Percentiles rank a stretch among this genome's conserved stretches.
phyloP scores from a whole-genome alignment of 2,113 vertebrate species.

The Corythornis madagascariensis region DNA sequence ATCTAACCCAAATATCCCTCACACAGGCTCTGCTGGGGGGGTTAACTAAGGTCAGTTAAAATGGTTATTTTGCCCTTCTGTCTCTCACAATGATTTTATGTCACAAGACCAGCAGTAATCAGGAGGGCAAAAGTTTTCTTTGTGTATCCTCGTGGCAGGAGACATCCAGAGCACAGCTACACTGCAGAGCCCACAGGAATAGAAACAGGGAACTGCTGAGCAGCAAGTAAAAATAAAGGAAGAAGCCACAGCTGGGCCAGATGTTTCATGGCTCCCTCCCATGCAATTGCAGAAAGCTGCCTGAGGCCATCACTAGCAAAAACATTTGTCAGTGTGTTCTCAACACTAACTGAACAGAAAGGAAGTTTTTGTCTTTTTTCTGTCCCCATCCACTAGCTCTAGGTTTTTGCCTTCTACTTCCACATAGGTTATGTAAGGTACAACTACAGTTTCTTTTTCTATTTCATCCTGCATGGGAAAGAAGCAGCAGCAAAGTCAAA shows the following conservation, averaged over 20 bases:
- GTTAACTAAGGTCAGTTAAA: not conserved
- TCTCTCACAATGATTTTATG: not conserved
- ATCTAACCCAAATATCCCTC: not conserved
- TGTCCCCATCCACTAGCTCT: not conserved
- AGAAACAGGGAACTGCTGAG: slow-evolving; percentile 20
- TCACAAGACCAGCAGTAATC: not conserved
- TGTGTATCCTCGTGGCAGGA: not conserved
- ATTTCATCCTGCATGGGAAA: not conserved
- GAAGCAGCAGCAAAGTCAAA: not conserved
- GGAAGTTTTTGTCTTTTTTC: not conserved
- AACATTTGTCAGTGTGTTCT: not conserved
- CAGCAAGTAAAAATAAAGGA: not conserved
- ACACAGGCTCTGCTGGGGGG: too few relatives aligned
- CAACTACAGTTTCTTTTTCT: not conserved
- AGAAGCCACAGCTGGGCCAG: slow-evolving; percentile 4
- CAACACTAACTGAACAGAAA: not conserved
- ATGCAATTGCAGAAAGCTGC: not conserved
- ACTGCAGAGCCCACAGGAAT: not conserved
- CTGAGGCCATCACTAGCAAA: not conserved
- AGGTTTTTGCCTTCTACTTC: not conserved
- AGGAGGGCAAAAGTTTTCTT: not conserved
- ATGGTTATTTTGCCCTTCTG: not conserved
- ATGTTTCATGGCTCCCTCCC: not conserved
- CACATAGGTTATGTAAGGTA: not conserved
- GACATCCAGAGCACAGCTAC: not conserved